A percentile compares a stretch with the other conserved stretches of the same genome.
phyloP scores from a whole-genome alignment of 1,140 invertebrate genomes.

The Trialeurodes vaporariorum region DNA sequence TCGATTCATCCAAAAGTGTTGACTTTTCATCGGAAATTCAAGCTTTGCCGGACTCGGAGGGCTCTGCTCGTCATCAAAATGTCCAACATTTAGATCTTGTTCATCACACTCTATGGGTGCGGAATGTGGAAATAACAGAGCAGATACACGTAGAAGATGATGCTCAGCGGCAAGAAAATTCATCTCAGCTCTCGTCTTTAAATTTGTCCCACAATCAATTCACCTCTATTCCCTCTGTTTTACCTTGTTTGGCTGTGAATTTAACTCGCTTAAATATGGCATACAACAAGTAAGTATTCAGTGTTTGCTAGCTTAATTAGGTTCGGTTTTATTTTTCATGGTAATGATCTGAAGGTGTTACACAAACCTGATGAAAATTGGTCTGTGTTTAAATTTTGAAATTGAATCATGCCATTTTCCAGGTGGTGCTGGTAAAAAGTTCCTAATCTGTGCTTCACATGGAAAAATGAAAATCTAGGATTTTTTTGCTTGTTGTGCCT shows the following conservation, averaged over 20 bases:
- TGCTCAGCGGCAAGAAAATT: conserved; percentile 21
- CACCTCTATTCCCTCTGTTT: conserved; percentile 65
- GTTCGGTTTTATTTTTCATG: too few relatives aligned
- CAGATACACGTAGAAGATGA: conserved; percentile 40
- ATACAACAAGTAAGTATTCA: conserved; percentile 51
- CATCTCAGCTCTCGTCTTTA: conserved; percentile 53
- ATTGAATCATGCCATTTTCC: too few relatives aligned
- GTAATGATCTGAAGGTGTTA: too few relatives aligned
- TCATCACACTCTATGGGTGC: conserved; percentile 61
- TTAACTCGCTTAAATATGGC: conserved; percentile 81
- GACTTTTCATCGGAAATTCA: conserved; percentile 18
- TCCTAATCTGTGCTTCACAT: too few relatives aligned
- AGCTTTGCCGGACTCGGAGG: neutral
- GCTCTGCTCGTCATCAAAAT: conserved; percentile 4
- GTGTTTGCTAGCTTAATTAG: conserved; percentile 2
- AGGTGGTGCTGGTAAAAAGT: too few relatives aligned
- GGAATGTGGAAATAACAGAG: conserved; percentile 53
- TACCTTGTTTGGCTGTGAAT: conserved; percentile 78
- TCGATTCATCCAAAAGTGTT: conserved; percentile 22
- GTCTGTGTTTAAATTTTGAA: too few relatives aligned
- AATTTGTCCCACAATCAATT: conserved; percentile 89
- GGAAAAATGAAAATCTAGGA: too few relatives aligned
- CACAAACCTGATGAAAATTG: too few relatives aligned
- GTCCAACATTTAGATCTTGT: conserved; percentile 36
- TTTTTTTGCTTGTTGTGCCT: too few relatives aligned